Percentiles rank a stretch among this genome's conserved stretches.
These are phyloP conservation scores for Botrylloides violaceus DNA, from an alignment of 23 tunicate species.

Conservation along the genomic window DNA sequence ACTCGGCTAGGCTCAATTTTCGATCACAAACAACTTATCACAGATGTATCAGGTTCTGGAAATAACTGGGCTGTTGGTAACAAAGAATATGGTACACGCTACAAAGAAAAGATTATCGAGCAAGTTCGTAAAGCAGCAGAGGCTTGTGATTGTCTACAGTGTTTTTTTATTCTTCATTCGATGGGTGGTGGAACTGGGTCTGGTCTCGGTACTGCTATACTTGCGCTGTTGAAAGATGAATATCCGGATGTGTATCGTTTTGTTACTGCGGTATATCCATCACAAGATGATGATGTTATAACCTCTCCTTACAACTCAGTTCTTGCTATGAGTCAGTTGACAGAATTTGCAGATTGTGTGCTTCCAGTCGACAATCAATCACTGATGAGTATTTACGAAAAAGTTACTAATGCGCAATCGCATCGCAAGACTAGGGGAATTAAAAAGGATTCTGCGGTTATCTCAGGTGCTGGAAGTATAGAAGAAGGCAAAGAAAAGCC, in stretches of 20 bases:
- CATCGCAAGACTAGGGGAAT: background rate
- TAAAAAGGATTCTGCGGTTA: conserved; percentile 3
- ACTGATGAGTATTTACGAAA: conserved; percentile 53
- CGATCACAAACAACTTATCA: conserved; percentile 77
- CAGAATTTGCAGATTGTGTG: conserved; percentile 97
- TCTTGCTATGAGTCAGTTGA: conserved; percentile 82
- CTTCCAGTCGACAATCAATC: conserved; percentile 90
- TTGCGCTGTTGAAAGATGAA: conserved; percentile 62
- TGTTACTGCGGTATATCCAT: conserved; percentile 92
- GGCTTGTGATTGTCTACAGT: conserved; percentile 87
- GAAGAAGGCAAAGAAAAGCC: conserved; percentile 42
- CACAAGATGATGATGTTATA: conserved; percentile 94
- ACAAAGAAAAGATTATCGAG: conserved; percentile 63
- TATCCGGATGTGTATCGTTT: conserved; percentile 94
- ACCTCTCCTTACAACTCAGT: conserved; percentile 96
- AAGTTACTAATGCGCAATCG: conserved; percentile 33
- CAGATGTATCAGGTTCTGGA: conserved; percentile 97
- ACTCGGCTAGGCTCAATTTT: conserved; percentile 41
- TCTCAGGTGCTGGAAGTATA: conserved; percentile 26
- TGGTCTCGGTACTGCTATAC: conserved; percentile 87
- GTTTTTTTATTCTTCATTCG: conserved; percentile 93
- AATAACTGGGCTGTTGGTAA: conserved; percentile 99
- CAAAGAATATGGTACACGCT: conserved; percentile 77
- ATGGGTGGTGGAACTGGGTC: conserved; percentile 99
- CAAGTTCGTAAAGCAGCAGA: conserved; percentile 88